Base-by-base conservation (phyloP, 2,113 vertebrate genomes). In the Dascyllus trimaculatus region DNA sequence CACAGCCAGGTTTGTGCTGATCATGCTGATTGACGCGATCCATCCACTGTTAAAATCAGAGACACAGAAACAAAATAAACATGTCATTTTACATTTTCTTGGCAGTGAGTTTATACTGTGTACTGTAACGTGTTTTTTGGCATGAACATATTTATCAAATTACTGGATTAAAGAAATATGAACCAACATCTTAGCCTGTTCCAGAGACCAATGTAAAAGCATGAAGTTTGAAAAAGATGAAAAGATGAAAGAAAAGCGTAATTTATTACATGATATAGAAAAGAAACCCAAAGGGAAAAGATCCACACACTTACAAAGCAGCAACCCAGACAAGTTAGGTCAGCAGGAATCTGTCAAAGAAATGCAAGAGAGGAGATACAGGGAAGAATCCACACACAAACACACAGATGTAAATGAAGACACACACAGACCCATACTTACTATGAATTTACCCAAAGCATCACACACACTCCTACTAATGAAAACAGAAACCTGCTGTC, bases 21-120 rank as follows among this genome's bases (percentile, higher is more conserved):
- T 52, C 68, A 94, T 82, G 0, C 94, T 91, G 62, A 99, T 89
- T 0, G 97, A 92, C 5, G 95, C 71, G 6, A 99, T 99, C 98
- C 98, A 99, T 3, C 98, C 98, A 4, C 98, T 99, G 88, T 75
- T 24, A 75, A 82, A 17, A 83, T 24, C 62, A 52, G 46, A 49
- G 8, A 24, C 5, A 74, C 24, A 56, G 17, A 64, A 53, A 1
- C 14, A 72, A 69, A 32, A 73, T 13, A 32, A 57, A 66, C 11
- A 40, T 24, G 43, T 76, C n/a, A 79, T 54, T 17, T 65, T 6
- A 63, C 7, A 58, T 49, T 43, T 71, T 9, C 2, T 29, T 29
- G 2, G 5, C 26, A 32, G 32, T 32, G 5, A 32, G 32, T 32
- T 29, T 5, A 29, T 17, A 45, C 14, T 17, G 29, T 63, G 59